Percentiles rank a stretch among this genome's conserved stretches.
Conservation (phyloP, 2,113 vertebrate species). For the Excalfactoria chinensis region DNA sequence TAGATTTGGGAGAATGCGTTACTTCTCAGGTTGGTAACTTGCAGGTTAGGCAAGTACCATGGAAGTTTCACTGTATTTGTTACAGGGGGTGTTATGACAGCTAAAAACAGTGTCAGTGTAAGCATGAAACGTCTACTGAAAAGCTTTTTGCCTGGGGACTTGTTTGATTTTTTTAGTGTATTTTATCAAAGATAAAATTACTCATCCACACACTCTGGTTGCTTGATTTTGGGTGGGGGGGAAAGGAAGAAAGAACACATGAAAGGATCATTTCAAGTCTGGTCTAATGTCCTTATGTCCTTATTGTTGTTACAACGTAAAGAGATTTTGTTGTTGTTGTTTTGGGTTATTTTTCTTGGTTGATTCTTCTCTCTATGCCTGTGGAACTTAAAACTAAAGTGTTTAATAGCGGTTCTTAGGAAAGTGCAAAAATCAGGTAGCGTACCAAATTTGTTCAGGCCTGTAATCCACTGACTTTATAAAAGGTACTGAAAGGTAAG, state of each 20-base stretch:
- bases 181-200: background rate
- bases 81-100: background rate
- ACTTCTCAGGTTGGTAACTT: background rate
- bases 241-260: background rate
- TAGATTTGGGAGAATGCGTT: background rate
- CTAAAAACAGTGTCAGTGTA: background rate
- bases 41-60: background rate
- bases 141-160: background rate
- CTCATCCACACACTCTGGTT: background rate
- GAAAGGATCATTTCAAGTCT: background rate
- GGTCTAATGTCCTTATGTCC: background rate
- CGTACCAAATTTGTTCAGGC: background rate
- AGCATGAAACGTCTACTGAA: background rate
- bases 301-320: background rate
- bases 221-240: background rate
- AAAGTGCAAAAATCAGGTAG: background rate
- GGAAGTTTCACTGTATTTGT: background rate
- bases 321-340: background rate
- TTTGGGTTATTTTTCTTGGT: background rate
- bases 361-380: background rate
- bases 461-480: background rate
- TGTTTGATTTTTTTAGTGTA: background rate
- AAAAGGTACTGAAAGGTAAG: background rate
- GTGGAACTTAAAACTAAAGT: background rate
- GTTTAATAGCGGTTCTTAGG: background rate